A percentile compares a stretch with the other conserved stretches of the same genome.
These are phyloP conservation scores for Stomatorhinus ivindoensis DNA, from an alignment of 2,113 vertebrate species.

Conservation along the genomic window DNA sequence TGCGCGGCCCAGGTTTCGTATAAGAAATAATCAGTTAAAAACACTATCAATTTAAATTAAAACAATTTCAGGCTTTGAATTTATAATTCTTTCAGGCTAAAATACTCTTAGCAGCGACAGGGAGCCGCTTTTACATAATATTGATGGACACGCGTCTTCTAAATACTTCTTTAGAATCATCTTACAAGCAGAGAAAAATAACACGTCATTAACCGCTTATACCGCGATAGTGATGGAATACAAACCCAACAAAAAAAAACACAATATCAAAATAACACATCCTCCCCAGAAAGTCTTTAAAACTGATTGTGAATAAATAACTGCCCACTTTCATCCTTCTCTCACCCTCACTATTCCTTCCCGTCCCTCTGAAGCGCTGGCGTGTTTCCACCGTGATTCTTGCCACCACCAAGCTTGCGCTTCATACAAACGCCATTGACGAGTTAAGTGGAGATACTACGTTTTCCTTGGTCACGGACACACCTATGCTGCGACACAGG, in stretches of 20 bases:
- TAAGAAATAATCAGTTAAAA: not conserved
- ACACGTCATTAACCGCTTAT: not conserved
- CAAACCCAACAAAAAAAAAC: not conserved
- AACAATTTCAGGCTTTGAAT: not conserved
- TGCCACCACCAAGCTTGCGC: not conserved
- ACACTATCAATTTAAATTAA: not conserved
- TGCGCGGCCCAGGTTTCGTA: not conserved
- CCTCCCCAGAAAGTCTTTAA: not conserved
- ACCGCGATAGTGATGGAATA: not conserved
- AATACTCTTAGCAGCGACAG: not conserved
- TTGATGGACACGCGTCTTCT: too few species aligned
- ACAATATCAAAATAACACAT: not conserved
- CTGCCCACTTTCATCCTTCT: not conserved
- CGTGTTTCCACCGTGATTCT: not conserved
- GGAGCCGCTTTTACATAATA: not conserved
- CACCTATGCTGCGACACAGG: not conserved
- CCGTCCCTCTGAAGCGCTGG: not conserved
- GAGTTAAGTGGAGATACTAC: not conserved
- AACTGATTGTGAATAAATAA: slow-evolving; percentile 6
- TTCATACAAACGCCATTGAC: not conserved
- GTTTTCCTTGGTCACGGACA: not conserved
- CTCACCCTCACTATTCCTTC: not conserved
- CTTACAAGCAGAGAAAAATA: not conserved
- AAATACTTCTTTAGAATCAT: not conserved
- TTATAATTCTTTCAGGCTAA: not conserved